These are phyloP conservation scores for Epinotia brunnichana DNA, from an alignment of 2,888 invertebrate species.

Conservation along the genomic window DNA sequence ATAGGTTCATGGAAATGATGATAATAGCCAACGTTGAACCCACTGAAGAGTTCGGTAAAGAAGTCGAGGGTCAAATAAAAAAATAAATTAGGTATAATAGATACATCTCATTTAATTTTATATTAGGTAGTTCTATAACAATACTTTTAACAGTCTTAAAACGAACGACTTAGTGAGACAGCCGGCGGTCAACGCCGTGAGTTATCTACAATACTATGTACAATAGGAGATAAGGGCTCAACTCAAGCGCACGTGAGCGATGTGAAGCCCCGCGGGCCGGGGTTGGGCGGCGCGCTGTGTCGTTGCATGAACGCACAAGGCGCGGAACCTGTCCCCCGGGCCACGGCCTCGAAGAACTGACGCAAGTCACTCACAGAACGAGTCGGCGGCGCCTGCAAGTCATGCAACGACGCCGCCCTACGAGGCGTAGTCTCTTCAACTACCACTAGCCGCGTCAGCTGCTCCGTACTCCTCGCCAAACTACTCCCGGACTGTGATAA, in stretches of 20 bases:
- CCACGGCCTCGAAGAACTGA: conserved; percentile 87
- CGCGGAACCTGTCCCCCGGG: conserved; percentile 68
- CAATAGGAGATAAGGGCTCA: conserved; percentile 51
- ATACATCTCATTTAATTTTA: conserved; percentile 76
- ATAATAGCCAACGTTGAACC: not conserved
- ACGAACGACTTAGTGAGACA: conserved; percentile 79
- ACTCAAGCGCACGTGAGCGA: conserved; percentile 75
- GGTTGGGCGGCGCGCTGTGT: conserved; percentile 69
- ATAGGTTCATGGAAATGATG: not conserved
- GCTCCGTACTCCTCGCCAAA: conserved; percentile 86
- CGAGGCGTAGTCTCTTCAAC: conserved; percentile 79
- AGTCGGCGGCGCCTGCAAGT: conserved; percentile 82
- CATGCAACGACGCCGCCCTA: conserved; percentile 87
- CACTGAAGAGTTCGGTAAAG: too few relatives aligned
- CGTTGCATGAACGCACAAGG: conserved; percentile 63
- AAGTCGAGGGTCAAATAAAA: conserved; percentile 19
- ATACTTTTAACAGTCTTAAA: conserved; percentile 84
- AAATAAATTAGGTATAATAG: conserved; percentile 53
- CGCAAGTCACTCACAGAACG: conserved; percentile 87
- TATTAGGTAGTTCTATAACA: conserved; percentile 81
- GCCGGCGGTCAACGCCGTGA: conserved; percentile 71
- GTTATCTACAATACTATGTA: conserved; percentile 75
- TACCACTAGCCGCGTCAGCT: conserved; percentile 72
- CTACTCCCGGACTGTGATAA: conserved; percentile 85
- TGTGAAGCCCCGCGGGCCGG: conserved; percentile 69